Evolutionary conservation across 2,797 vertebrate genomes (phyloP).

Genomic region (Ceryle rudis): DNA sequence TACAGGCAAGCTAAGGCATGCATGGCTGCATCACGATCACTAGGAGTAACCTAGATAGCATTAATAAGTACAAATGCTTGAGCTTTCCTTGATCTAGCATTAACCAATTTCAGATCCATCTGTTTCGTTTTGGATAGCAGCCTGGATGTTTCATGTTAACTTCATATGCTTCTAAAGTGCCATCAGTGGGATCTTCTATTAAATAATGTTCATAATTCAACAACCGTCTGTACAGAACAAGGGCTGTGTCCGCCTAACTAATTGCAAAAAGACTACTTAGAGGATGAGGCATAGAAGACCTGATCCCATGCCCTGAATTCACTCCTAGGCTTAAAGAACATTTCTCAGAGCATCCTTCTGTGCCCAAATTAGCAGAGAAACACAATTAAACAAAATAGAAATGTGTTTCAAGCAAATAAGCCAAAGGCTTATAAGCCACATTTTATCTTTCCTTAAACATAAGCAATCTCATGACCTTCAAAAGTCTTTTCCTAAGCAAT

Average conservation of each 20-base stretch:
- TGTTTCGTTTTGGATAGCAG: constrained; percentile 44
- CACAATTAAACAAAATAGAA: background rate
- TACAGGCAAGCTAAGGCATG: background rate
- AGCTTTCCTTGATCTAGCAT: constrained; percentile 41
- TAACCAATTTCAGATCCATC: constrained; percentile 55
- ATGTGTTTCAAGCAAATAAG: background rate
- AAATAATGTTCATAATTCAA: constrained; percentile 13
- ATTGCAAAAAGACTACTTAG: background rate
- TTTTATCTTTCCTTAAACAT: background rate
- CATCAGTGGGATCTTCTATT: background rate
- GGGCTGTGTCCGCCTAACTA: background rate
- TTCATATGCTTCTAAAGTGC: constrained; percentile 8
- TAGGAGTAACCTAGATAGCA: background rate
- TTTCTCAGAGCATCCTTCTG: background rate
- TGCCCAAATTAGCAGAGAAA: constrained; percentile 5
- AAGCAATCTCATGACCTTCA: background rate
- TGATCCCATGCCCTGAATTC: background rate
- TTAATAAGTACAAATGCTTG: constrained; percentile 26
- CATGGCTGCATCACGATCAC: background rate
- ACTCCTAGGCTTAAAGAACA: background rate
- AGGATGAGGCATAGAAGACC: background rate
- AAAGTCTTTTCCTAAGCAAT: background rate
- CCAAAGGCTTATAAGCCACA: background rate
- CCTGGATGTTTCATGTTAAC: constrained; percentile 25
- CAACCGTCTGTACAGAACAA: background rate